phyloP scores from a whole-genome alignment of 2,888 invertebrate species.

The Mythimna albipuncta region DNA sequence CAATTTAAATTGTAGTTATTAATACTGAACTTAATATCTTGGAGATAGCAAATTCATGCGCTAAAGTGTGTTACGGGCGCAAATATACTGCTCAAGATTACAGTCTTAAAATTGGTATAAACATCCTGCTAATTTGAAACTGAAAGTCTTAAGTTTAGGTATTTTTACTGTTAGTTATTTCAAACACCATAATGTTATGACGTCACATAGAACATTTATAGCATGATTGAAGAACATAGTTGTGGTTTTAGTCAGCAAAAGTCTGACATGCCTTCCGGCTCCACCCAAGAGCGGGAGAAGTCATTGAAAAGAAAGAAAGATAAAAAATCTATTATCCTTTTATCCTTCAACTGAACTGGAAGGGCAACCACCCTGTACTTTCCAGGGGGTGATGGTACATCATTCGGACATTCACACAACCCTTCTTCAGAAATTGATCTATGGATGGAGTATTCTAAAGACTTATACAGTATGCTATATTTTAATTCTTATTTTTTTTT shows the following conservation, averaged over 20 bases:
- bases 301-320: too few species aligned
- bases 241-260: too few species aligned
- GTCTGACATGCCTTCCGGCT: too few species aligned
- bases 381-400: too few species aligned
- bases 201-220: background rate
- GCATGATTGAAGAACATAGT: too few species aligned
- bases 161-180: background rate
- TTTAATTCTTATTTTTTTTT: background rate
- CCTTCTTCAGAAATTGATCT: background rate
- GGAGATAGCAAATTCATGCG: constrained; percentile 60
- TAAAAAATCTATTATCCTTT: too few species aligned
- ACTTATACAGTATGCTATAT: background rate
- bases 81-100: constrained; percentile 43
- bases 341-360: too few species aligned
- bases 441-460: background rate
- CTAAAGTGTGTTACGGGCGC: constrained; percentile 67
- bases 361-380: too few species aligned
- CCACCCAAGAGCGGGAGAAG: too few species aligned
- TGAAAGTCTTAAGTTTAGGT: background rate
- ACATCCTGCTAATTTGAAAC: constrained; percentile 15
- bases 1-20: constrained; percentile 60
- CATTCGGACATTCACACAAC: too few species aligned
- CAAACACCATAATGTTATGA: background rate
- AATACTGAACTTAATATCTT: constrained; percentile 59
- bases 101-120: constrained; percentile 24